Evolutionary conservation across 1,140 invertebrate species (phyloP), one percentile per base, ranked within the genome.

Genomic region (Rhizoglyphus robini): DNA sequence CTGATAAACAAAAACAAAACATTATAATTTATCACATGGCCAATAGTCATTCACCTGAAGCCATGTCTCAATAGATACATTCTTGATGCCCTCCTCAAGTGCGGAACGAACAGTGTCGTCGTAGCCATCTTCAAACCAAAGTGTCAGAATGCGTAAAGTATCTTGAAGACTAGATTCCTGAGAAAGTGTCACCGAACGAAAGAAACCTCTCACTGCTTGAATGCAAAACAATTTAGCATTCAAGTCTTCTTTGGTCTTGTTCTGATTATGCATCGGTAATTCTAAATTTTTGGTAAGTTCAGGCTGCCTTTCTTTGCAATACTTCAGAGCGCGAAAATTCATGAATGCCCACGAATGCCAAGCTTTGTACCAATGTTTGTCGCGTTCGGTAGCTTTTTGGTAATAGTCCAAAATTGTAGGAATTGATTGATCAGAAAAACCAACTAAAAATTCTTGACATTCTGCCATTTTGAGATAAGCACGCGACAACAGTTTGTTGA

Each of bases 291-390:
- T 48, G 13, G 8, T 49, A 23, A 51, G n/a, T 34, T 48, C 38
- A 1, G 15, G 41, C 27, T 66, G 34, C 47, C 36, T 23, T 48
- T 68, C 67, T 46, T 69, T 62, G 75, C 90, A 90, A 76, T 89
- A 91, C 0, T 93, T 73, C 15, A 98, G 90, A 0, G 94, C 88
- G 77, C 98, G 92, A 73, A 95, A 99, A 75, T 98, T 98, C 81
- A 93, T 95, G 70, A 94, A 95, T 0, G 96, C 96, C 82, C 89
- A 95, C 1, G 92, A 84, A 76, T 99, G 95, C 92, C 96, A 99
- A 0, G 95, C 95, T 81, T 81, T 82, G 68, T 83, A 81, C 79
- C 79, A 82, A 54, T 77, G 74, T 36, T 85, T 81, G 74, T 97
- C 90, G 70, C 91, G 84, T 69, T 88, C 84, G 2, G 90, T 96